These are phyloP conservation scores for Zeugodacus cucurbitae DNA, from an alignment of 1,140 invertebrate species.

Conservation along the genomic window DNA sequence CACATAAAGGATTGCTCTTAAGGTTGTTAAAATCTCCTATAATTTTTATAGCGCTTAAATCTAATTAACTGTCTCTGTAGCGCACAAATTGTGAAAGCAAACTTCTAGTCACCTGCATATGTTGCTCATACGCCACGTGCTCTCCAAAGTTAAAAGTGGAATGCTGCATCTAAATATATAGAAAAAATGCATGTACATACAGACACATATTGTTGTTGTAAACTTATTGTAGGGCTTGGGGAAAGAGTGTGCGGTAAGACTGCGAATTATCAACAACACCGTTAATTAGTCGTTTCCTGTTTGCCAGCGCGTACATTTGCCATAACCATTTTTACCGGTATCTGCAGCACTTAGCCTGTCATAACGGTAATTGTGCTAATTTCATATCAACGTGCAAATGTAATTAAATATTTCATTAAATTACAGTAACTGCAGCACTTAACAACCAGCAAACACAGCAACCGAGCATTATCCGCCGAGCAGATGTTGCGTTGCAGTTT, in stretches of 20 bases:
- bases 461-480: not conserved
- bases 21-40: too few relatives aligned
- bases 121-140: too few relatives aligned
- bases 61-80: too few relatives aligned
- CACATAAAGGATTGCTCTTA: too few relatives aligned
- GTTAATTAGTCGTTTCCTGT: not conserved
- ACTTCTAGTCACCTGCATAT: too few relatives aligned
- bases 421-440: not conserved
- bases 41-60: too few relatives aligned
- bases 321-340: not conserved
- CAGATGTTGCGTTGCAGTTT: not conserved
- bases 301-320: not conserved
- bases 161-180: too few relatives aligned
- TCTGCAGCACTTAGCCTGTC: not conserved
- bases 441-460: not conserved
- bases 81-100: too few relatives aligned
- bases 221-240: not conserved
- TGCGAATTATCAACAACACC: not conserved
- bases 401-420: constrained; percentile 26
- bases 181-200: too few relatives aligned
- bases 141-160: too few relatives aligned
- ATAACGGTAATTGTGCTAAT: constrained; percentile 2
- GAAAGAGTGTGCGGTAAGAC: not conserved
- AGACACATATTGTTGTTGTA: not conserved
- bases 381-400: constrained; percentile 9